Conservation (phyloP, 2,888 invertebrate genomes). For the Rhimphoctona megacephalus region DNA sequence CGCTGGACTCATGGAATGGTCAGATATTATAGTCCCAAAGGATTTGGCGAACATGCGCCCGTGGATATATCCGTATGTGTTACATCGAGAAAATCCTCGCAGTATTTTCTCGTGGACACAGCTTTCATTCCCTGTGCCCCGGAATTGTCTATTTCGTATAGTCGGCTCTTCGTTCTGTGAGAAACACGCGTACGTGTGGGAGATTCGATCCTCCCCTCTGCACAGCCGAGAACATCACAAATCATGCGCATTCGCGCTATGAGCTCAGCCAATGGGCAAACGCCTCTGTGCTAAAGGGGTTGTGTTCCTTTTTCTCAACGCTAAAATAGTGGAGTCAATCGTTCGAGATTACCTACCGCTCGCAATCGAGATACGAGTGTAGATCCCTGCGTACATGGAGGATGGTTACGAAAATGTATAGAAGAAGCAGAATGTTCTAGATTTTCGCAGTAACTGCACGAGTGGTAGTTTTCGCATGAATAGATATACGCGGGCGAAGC, state of each 20-base stretch:
- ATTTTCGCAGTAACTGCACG: constrained; percentile 11
- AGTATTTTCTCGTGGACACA: constrained; percentile 33
- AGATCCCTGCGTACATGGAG: background rate
- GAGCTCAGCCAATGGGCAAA: background rate
- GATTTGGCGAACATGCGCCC: constrained; percentile 28
- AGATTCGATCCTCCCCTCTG: too few relatives aligned
- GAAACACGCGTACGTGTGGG: background rate
- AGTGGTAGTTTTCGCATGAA: constrained; percentile 37
- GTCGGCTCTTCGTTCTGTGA: background rate
- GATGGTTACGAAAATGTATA: constrained; percentile 15
- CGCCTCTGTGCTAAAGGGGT: background rate
- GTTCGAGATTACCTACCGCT: background rate
- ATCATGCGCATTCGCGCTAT: background rate
- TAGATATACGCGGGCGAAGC: constrained; percentile 36
- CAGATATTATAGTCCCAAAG: constrained; percentile 28
- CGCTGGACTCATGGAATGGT: background rate
- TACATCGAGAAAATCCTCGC: constrained; percentile 43
- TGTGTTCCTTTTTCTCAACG: background rate
- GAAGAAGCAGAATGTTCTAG: constrained; percentile 9
- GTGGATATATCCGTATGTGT: background rate
- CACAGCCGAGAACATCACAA: background rate
- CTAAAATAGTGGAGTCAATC: background rate
- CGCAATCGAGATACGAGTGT: constrained; percentile 3
- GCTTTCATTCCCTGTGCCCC: constrained; percentile 8
- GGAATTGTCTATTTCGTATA: background rate